Evolutionary conservation across 1,140 invertebrate genomes (phyloP), one percentile per base, ranked within the genome.

Genomic region (Tetragonula clypearis): DNA sequence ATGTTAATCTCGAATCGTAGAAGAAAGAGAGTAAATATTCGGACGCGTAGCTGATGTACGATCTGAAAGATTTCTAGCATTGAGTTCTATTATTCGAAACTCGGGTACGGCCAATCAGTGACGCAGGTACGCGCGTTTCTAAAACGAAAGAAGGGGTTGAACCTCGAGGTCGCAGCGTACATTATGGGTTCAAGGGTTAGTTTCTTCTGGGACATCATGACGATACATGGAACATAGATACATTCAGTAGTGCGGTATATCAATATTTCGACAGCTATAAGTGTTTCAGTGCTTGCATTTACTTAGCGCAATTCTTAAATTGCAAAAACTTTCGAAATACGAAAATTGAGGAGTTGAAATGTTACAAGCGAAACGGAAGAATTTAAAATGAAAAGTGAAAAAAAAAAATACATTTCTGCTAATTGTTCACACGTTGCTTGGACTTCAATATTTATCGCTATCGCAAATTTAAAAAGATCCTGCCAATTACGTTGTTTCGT

Each of bases 41-140:
- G 41, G n/a, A 78, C 5, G n/a, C 4, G 15, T 35, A 74, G 26
- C 35, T 79, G 49, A 66, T 49, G 69, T 6, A 74, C 21, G 71
- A 65, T 35, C 11, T 8, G 26, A 9, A 68, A 56, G 30, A 58
- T 83, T 55, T 11, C 4, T 23, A 8, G 41, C 11, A 53, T 30
- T 19, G 49, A 62, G 55, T 56, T 35, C 72, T 77, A n/a, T 84
- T 76, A 84, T 86, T 84, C 77, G 58, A 53, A 87, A 80, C 55
- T 23, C 19, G 15, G 65, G 71, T 23, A 80, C 62, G 73, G 76
- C 88, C 89, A 93, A 93, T 92, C 90, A 88, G 80, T 23, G 86
- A 87, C 26, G 74, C 71, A 93, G 92, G 92, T 92, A 92, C 60
- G 55, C 76, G 73, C 71, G 84, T 76, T 85, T 66, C 49, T 11